phyloP scores from a whole-genome alignment of 2,888 invertebrate species.

The Patella depressa region DNA sequence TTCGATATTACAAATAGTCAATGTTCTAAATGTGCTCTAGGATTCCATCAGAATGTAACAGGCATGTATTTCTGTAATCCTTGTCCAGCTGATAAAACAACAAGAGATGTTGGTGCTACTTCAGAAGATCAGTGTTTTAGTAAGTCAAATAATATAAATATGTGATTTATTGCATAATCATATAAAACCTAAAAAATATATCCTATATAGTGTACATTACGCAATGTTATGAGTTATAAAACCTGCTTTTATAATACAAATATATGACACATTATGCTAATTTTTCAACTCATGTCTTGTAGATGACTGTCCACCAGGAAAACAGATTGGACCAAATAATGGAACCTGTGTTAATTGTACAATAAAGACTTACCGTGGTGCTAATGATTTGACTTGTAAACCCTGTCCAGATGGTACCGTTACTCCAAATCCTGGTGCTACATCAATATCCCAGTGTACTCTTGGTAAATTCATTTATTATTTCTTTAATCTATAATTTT shows the following conservation, averaged over 20 bases:
- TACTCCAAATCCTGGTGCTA: conserved; percentile 7
- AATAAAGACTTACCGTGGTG: conserved; percentile 15
- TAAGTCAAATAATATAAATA: conserved; percentile 22
- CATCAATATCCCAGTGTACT: not conserved
- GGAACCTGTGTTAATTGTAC: conserved; percentile 21
- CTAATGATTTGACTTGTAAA: not conserved
- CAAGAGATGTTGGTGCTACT: conserved; percentile 68
- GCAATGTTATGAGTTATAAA: too few relatives aligned
- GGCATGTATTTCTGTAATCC: conserved; percentile 91
- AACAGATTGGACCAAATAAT: conserved; percentile 5
- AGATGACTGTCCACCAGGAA: conserved; percentile 19
- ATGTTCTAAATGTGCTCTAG: conserved; percentile 91
- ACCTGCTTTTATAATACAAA: too few relatives aligned
- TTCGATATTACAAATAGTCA: conserved; percentile 73
- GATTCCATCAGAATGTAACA: conserved; percentile 94
- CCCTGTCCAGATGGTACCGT: conserved; percentile 12
- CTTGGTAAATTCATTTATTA: conserved; percentile 7
- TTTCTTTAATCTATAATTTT: too few relatives aligned
- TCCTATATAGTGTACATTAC: too few relatives aligned
- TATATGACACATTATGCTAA: too few relatives aligned
- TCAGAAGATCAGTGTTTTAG: conserved; percentile 39
- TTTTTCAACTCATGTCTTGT: not conserved
- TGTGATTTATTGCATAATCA: too few relatives aligned
- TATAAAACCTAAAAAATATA: too few relatives aligned
- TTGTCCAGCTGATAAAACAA: conserved; percentile 93